Percentiles rank a stretch among this genome's conserved stretches.
phyloP scores from a whole-genome alignment of 2,113 vertebrate species.

The Stercorarius parasiticus region DNA sequence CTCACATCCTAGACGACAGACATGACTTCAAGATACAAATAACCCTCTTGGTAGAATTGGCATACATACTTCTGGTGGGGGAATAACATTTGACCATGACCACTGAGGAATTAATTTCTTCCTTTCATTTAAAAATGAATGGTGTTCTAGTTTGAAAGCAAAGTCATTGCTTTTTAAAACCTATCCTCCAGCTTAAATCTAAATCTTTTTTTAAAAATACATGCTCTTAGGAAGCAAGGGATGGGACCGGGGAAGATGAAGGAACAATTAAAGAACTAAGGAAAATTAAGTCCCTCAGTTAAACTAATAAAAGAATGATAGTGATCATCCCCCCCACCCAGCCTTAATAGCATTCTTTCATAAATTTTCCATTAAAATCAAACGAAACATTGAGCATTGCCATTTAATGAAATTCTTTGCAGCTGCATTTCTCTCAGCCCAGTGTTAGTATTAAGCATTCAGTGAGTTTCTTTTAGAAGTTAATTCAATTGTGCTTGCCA shows the following conservation, averaged over 20 bases:
- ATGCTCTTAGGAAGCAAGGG: not conserved
- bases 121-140: not conserved
- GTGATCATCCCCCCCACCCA: not conserved
- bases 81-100: not conserved
- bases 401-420: slow-evolving; percentile 7
- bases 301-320: not conserved
- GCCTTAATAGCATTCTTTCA: not conserved
- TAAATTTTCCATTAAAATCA: slow-evolving; percentile 14
- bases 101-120: not conserved
- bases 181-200: not conserved
- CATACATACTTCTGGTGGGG: not conserved
- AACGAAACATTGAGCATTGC: not conserved
- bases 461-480: slow-evolving; percentile 8
- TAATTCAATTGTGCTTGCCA: not conserved
- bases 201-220: not conserved
- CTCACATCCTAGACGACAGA: slow-evolving; percentile 40
- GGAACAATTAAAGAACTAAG: not conserved
- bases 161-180: not conserved
- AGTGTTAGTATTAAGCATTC: not conserved
- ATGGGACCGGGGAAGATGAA: not conserved
- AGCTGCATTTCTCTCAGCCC: not conserved
- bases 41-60: not conserved
- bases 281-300: not conserved
- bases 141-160: not conserved
- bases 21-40: slow-evolving; percentile 13